A percentile compares a stretch with the other conserved stretches of the same genome.
These are phyloP conservation scores for Alosa sapidissima DNA, from an alignment of 2,797 vertebrate genomes.

Conservation along the genomic window DNA sequence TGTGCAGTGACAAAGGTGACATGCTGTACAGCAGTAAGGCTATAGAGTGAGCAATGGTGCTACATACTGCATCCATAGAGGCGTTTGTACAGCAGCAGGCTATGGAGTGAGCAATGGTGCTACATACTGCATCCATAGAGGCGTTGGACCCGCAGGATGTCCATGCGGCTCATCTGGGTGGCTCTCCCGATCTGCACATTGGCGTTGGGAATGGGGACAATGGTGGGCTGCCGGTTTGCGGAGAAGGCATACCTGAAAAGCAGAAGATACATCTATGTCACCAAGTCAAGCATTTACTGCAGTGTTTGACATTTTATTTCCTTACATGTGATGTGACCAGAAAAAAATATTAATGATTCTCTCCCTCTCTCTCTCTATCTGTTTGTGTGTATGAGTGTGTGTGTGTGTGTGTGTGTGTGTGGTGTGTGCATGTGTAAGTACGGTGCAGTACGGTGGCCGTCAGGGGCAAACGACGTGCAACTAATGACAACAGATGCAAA, in stretches of 20 bases:
- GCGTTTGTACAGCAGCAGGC: slow-evolving; percentile 46
- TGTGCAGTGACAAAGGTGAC: too few relatives aligned
- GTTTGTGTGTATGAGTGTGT: too few relatives aligned
- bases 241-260: slow-evolving; percentile 66
- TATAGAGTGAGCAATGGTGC: neutral
- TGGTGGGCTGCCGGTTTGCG: slow-evolving; percentile 63
- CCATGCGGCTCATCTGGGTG: slow-evolving; percentile 63
- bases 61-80: slow-evolving; percentile 57
- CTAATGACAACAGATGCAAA: too few relatives aligned
- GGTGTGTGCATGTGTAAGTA: too few relatives aligned
- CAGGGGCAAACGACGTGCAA: too few relatives aligned
- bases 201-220: slow-evolving; percentile 61
- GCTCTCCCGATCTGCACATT: slow-evolving; percentile 58
- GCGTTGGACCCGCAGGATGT: slow-evolving; percentile 63
- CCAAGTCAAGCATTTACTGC: neutral
- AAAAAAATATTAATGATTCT: too few relatives aligned
- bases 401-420: too few relatives aligned
- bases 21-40: neutral
- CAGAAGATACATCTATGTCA: neutral
- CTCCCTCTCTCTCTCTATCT: too few relatives aligned
- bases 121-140: slow-evolving; percentile 57
- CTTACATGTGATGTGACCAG: neutral
- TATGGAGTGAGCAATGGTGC: neutral
- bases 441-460: too few relatives aligned
- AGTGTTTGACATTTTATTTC: neutral